Evolutionary conservation across 92 coral and sea anemone genomes (phyloP).

Genomic region (Nematostella vectensis): DNA sequence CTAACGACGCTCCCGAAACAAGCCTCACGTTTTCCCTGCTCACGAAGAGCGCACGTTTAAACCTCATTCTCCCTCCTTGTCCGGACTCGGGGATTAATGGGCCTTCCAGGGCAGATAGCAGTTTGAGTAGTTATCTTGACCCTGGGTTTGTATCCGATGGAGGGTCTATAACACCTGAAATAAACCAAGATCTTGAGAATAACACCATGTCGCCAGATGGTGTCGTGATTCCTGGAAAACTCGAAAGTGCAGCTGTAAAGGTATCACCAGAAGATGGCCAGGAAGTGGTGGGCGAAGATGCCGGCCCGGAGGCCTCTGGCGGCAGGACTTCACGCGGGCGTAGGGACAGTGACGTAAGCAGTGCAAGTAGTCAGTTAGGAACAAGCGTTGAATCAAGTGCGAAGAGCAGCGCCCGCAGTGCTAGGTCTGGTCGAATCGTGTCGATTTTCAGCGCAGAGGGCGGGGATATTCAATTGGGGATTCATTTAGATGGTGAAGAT

Average conservation of each 20-base stretch:
- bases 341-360: constrained; percentile 65
- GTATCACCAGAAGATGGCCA: constrained; percentile 22
- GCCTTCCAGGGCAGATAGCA: constrained; percentile 45
- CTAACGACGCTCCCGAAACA: constrained; percentile 2
- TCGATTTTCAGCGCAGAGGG: constrained; percentile 74
- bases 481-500: constrained; percentile 64
- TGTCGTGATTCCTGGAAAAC: constrained; percentile 1
- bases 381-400: constrained; percentile 54
- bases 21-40: constrained; percentile 58
- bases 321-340: constrained; percentile 18
- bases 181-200: constrained; percentile 13
- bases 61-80: constrained; percentile 71
- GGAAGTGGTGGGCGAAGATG: constrained; percentile 52
- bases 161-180: constrained; percentile 36
- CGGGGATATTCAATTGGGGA: constrained; percentile 55
- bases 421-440: constrained; percentile 32
- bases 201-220: constrained; percentile 10
- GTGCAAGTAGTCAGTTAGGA: constrained; percentile 53
- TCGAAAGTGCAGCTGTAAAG: constrained; percentile 8
- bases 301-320: constrained; percentile 48
- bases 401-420: constrained; percentile 32
- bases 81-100: constrained; percentile 38
- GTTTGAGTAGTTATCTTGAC: constrained; percentile 61
- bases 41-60: constrained; percentile 58
- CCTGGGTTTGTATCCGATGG: constrained; percentile 57